Conservation (phyloP, 2,113 vertebrate genomes). For the Erythrolamprus reginae region DNA sequence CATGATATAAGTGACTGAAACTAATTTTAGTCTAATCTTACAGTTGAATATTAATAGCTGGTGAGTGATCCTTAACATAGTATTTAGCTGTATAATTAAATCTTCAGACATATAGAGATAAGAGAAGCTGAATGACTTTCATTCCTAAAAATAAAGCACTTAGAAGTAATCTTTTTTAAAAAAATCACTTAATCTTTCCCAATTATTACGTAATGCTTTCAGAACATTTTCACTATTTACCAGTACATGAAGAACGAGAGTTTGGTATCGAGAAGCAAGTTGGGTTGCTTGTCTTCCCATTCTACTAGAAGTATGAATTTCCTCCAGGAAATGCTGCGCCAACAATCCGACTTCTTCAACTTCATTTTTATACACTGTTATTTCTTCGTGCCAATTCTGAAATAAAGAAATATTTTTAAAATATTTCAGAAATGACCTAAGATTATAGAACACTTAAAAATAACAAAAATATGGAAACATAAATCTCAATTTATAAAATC, state of each 20-base stretch:
- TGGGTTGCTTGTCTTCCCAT: slow-evolving; percentile 84
- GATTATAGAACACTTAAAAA: background rate
- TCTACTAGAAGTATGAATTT: slow-evolving; percentile 78
- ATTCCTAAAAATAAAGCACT: background rate
- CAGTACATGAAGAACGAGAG: slow-evolving; percentile 83
- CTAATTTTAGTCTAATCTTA: background rate
- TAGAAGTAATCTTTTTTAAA: background rate
- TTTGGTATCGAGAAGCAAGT: slow-evolving; percentile 87
- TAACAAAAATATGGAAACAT: background rate
- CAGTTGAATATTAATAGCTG: background rate
- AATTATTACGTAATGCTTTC: background rate
- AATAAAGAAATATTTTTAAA: background rate
- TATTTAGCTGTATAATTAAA: background rate
- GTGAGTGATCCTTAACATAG: background rate
- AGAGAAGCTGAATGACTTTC: background rate
- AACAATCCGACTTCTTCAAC: slow-evolving; percentile 85
- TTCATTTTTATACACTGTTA: slow-evolving; percentile 78
- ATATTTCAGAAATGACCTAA: background rate
- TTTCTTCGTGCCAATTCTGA: slow-evolving; percentile 84
- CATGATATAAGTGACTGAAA: background rate
- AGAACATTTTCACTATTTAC: slow-evolving; percentile 60
- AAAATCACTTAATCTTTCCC: background rate
- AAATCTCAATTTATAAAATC: background rate
- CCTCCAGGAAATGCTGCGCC: slow-evolving; percentile 89
- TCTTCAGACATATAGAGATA: background rate